Conservation (phyloP, 2,797 vertebrate genomes). For the Esox lucius region DNA sequence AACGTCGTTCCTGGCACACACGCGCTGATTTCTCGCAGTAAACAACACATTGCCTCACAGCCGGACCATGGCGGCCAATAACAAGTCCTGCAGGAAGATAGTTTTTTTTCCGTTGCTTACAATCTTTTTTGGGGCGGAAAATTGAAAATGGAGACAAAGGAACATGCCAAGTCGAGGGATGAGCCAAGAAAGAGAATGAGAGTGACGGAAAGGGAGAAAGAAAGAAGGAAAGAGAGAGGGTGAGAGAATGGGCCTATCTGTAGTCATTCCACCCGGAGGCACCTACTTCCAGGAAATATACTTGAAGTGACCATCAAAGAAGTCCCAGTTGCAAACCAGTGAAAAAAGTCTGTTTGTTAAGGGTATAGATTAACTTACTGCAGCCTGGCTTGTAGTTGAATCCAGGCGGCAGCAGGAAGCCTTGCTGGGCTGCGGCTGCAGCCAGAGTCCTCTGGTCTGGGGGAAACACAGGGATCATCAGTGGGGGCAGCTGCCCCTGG, state of each 20-base stretch:
- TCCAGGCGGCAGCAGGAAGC: constrained; percentile 95
- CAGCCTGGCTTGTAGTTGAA: constrained; percentile 99
- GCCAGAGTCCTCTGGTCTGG: constrained; percentile 95
- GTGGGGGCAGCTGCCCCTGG: constrained; percentile 96
- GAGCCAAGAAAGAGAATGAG: constrained; percentile 6
- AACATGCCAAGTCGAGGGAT: background rate
- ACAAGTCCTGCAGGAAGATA: constrained; percentile 67
- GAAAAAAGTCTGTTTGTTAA: background rate
- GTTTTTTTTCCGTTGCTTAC: constrained; percentile 69
- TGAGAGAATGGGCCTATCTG: constrained; percentile 58
- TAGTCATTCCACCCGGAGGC: background rate
- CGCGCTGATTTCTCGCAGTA: constrained; percentile 67
- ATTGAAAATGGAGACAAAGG: constrained; percentile 58
- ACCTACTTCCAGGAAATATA: background rate
- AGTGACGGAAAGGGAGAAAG: constrained; percentile 64
- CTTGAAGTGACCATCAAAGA: background rate
- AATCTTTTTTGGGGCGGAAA: constrained; percentile 40
- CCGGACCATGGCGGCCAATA: constrained; percentile 75
- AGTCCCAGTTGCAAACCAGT: background rate
- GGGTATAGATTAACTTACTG: constrained; percentile 80
- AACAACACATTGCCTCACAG: constrained; percentile 87
- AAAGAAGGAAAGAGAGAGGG: constrained; percentile 54
- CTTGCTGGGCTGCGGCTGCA: constrained; percentile 96
- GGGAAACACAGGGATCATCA: constrained; percentile 98
- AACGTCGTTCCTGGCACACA: constrained; percentile 74